Percentiles rank a stretch among this genome's conserved stretches.
Conservation (phyloP, 1,140 invertebrate species). For the Paralvinella palmiformis region DNA sequence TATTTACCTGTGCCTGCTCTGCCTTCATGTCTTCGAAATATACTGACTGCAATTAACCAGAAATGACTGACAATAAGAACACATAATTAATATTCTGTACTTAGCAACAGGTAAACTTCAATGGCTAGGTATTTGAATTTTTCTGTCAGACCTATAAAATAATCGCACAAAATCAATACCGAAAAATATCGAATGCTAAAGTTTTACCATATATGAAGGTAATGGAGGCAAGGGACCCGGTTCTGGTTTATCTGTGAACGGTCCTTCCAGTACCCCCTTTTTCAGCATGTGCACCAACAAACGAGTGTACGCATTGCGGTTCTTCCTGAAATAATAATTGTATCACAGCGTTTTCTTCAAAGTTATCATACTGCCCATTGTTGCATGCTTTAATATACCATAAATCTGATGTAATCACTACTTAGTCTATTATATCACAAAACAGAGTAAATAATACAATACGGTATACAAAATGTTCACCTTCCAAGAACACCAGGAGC, state of each 20-base stretch:
- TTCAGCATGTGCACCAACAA: constrained; percentile 47
- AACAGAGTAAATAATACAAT: neutral
- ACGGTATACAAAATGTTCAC: constrained; percentile 20
- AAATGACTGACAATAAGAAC: too few relatives aligned
- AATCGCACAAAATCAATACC: neutral
- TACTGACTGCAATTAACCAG: too few relatives aligned
- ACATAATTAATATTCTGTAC: too few relatives aligned
- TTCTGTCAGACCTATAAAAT: neutral
- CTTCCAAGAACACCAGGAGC: constrained; percentile 37
- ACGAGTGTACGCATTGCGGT: constrained; percentile 35
- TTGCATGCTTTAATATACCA: too few relatives aligned
- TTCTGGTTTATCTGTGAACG: constrained; percentile 42
- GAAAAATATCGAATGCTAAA: neutral
- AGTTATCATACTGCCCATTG: too few relatives aligned
- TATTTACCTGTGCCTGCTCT: too few relatives aligned
- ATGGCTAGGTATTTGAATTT: neutral
- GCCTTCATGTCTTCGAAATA: too few relatives aligned
- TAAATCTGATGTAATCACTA: too few relatives aligned
- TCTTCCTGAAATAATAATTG: constrained; percentile 31
- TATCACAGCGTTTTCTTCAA: too few relatives aligned
- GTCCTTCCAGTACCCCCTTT: constrained; percentile 38
- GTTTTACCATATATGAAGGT: constrained; percentile 41
- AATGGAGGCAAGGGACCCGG: constrained; percentile 36
- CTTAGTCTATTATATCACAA: too few relatives aligned
- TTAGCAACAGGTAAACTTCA: too few relatives aligned